Evolutionary conservation across 2,888 invertebrate species (phyloP).

Genomic region (Resseliella maxima): DNA sequence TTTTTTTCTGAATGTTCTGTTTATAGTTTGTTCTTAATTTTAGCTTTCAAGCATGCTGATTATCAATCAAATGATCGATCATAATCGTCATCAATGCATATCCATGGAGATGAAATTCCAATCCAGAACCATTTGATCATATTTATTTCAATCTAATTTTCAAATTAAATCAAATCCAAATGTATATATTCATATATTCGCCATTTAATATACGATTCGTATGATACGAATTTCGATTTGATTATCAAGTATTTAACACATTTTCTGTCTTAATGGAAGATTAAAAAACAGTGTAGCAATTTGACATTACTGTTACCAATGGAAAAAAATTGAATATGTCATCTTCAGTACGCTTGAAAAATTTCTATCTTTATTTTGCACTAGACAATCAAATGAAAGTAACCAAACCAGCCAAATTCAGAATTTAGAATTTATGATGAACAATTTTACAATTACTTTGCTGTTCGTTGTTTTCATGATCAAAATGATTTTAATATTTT

Average conservation of each 20-base stretch:
- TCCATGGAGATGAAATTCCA: not conserved
- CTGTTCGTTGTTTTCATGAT: too few relatives aligned
- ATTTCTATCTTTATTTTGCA: too few relatives aligned
- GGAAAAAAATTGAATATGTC: not conserved
- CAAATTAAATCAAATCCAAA: not conserved
- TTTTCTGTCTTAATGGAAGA: not conserved
- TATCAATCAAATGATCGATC: not conserved
- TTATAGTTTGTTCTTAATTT: not conserved
- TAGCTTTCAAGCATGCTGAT: not conserved
- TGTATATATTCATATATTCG: not conserved
- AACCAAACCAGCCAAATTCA: too few relatives aligned
- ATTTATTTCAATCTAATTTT: not conserved
- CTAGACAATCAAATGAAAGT: too few relatives aligned
- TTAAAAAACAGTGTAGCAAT: not conserved
- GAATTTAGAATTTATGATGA: too few relatives aligned
- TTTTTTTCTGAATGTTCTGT: not conserved
- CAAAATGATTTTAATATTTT: too few relatives aligned
- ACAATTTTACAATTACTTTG: too few relatives aligned
- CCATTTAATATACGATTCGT: not conserved
- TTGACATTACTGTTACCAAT: not conserved
- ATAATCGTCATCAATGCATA: not conserved
- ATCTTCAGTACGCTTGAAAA: not conserved
- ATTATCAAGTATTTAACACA: slow-evolving; percentile 1
- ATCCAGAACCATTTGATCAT: not conserved
- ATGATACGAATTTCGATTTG: not conserved